These are phyloP conservation scores for Pachliopta kotzebuea DNA, from an alignment of 2,888 invertebrate genomes.

Conservation along the genomic window DNA sequence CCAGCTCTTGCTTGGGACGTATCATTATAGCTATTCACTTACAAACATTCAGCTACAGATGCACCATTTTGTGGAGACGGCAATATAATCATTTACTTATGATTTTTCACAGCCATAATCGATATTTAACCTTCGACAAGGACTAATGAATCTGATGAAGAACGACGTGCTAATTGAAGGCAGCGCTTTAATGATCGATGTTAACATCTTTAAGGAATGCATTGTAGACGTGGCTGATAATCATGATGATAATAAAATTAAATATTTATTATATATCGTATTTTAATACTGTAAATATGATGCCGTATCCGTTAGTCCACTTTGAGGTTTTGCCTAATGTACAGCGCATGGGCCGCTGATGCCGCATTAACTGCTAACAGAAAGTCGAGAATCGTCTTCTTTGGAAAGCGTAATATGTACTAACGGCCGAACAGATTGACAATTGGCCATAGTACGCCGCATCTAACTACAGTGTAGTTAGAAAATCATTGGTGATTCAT, in stretches of 20 bases:
- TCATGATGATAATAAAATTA: no score
- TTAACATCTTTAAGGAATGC: no score
- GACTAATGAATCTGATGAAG: no score
- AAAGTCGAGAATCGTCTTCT: conserved; percentile 58
- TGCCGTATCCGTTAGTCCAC: conserved; percentile 31
- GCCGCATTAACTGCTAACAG: conserved; percentile 51
- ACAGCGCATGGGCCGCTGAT: conserved; percentile 50
- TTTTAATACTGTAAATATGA: conserved; percentile 20
- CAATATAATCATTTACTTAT: conserved; percentile 27
- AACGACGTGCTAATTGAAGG: no score
- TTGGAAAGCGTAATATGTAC: conserved; percentile 54
- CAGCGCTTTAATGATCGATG: no score
- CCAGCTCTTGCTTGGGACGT: conserved; percentile 55
- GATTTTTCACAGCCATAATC: not conserved
- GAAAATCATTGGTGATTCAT: conserved; percentile 23
- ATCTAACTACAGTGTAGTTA: conserved; percentile 16
- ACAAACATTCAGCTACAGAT: conserved; percentile 30
- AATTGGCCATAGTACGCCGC: conserved; percentile 16
- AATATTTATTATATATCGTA: no score
- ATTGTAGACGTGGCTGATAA: no score
- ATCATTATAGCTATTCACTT: conserved; percentile 56
- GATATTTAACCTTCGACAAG: not conserved
- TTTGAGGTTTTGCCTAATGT: conserved; percentile 40
- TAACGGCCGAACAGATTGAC: conserved; percentile 25
- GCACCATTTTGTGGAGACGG: conserved; percentile 38